These are phyloP conservation scores for Rhagophthalmus giganteus DNA, from an alignment of 2,888 invertebrate genomes.

Conservation along the genomic window DNA sequence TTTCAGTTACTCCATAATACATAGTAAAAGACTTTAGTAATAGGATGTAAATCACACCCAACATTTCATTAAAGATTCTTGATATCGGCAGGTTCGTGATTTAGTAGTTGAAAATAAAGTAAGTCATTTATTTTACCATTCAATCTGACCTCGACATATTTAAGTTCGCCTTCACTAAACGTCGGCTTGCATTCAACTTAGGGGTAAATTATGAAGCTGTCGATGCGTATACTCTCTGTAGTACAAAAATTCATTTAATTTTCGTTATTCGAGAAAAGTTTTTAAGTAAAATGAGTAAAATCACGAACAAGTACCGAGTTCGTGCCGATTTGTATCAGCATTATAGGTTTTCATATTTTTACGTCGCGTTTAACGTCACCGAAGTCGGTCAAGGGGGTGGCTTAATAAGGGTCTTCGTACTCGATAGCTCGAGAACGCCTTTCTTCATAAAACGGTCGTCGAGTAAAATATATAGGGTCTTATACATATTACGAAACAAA, in stretches of 20 bases:
- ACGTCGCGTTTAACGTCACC: conserved; percentile 1
- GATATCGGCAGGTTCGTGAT: background rate
- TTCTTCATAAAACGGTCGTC: too few species aligned
- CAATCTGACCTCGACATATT: conserved; percentile 1
- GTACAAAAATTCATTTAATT: conserved; percentile 18
- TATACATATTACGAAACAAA: too few species aligned
- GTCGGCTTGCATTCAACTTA: conserved; percentile 3
- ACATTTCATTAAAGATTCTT: background rate
- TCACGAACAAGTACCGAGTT: conserved; percentile 12
- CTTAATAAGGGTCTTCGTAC: conserved; percentile 1
- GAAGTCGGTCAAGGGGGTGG: conserved; percentile 6
- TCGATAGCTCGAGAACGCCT: background rate
- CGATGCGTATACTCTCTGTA: conserved; percentile 17
- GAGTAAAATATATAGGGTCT: too few species aligned
- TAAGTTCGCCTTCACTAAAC: conserved; percentile 1
- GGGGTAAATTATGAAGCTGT: conserved; percentile 11
- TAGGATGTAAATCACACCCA: background rate
- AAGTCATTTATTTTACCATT: conserved; percentile 2
- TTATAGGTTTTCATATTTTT: conserved; percentile 6
- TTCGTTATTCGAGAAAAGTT: conserved; percentile 7
- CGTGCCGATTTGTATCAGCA: conserved; percentile 12
- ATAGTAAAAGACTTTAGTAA: too few species aligned
- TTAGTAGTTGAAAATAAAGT: background rate
- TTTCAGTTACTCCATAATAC: too few species aligned
- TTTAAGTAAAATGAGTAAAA: conserved; percentile 6